These are phyloP conservation scores for Rhinichthys osculus DNA, from an alignment of 2,797 vertebrate species.

Conservation along the genomic window DNA sequence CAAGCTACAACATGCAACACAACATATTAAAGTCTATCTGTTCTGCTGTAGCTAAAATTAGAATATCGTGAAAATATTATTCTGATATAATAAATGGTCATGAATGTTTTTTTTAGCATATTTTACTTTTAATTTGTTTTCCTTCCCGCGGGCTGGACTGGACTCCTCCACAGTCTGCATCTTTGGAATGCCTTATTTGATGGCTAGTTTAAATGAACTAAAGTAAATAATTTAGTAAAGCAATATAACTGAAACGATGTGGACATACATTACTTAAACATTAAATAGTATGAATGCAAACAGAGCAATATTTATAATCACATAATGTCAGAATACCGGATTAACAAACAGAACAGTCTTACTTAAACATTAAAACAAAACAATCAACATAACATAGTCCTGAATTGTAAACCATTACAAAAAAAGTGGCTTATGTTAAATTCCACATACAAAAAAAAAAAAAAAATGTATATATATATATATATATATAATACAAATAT, in stretches of 20 bases:
- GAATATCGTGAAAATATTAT: conserved; percentile 11
- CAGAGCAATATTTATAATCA: not conserved
- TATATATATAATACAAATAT: not conserved
- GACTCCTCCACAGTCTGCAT: not conserved
- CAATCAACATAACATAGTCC: not conserved
- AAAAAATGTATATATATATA: no score
- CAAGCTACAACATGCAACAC: conserved; percentile 1
- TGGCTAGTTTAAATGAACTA: not conserved
- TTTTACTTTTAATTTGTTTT: conserved; percentile 20
- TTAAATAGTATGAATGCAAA: not conserved
- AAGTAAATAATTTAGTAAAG: not conserved
- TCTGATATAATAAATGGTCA: conserved; percentile 12
- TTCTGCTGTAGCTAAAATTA: not conserved
- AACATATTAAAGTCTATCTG: not conserved
- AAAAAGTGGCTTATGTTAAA: not conserved
- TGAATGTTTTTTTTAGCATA: conserved; percentile 4
- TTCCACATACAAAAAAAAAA: no score
- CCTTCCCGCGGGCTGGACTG: not conserved
- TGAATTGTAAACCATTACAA: not conserved
- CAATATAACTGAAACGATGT: not conserved
- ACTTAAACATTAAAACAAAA: not conserved
- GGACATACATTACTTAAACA: not conserved
- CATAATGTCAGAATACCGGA: not conserved
- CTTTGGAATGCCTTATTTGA: not conserved
- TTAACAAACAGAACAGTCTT: not conserved